Percentiles rank a stretch among this genome's conserved stretches.
phyloP scores from a whole-genome alignment of 2,888 invertebrate species.

The Pteria penguin region DNA sequence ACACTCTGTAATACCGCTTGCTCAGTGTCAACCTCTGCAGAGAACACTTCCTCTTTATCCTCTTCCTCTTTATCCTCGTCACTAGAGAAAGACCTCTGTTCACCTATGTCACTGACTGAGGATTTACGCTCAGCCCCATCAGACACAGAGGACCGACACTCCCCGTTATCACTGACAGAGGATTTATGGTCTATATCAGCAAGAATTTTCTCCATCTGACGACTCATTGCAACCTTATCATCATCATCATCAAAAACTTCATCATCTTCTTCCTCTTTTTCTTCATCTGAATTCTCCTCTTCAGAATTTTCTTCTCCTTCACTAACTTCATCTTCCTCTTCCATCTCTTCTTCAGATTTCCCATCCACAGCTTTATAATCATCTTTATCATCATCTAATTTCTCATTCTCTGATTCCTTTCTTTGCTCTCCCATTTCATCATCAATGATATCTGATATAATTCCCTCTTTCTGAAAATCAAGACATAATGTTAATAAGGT shows the following conservation, averaged over 20 bases:
- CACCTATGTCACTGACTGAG: constrained; percentile 10
- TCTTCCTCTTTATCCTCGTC: constrained; percentile 20
- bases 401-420: no score
- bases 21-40: constrained; percentile 46
- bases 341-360: constrained; percentile 16
- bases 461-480: no score
- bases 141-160: constrained; percentile 42
- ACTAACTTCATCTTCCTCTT: background rate
- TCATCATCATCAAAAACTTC: constrained; percentile 46
- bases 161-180: constrained; percentile 43
- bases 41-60: background rate
- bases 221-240: constrained; percentile 64
- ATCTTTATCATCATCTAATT: constrained; percentile 1
- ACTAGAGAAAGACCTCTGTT: constrained; percentile 15
- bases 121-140: constrained; percentile 41
- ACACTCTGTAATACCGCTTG: constrained; percentile 60
- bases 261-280: constrained; percentile 32
- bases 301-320: background rate
- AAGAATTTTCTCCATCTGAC: constrained; percentile 69
- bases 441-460: no score
- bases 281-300: constrained; percentile 63
- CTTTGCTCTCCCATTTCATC: no score
- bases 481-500: no score
- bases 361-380: constrained; percentile 20
- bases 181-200: constrained; percentile 64